A percentile compares a stretch with the other conserved stretches of the same genome.
These are phyloP conservation scores for Campaea margaritaria DNA, from an alignment of 2,888 invertebrate genomes.

Conservation along the genomic window DNA sequence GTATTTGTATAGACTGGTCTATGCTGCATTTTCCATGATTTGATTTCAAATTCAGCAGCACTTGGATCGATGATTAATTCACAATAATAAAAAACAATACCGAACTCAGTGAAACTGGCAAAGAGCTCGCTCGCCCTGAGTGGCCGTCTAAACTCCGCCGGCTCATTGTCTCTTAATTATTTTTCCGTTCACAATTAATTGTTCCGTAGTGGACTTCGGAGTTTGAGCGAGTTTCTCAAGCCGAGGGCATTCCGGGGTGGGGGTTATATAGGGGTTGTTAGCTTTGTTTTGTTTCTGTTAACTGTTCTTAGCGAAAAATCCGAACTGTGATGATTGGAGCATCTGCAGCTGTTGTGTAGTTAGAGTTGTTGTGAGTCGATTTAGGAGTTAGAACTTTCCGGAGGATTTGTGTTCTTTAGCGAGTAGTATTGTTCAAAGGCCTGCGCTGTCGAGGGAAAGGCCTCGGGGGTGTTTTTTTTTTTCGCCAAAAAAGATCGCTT, in stretches of 20 bases:
- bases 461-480: no score
- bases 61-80: no score
- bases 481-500: no score
- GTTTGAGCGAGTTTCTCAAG: slow-evolving; percentile 4
- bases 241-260: background rate
- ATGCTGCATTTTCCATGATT: no score
- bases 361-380: background rate
- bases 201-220: slow-evolving; percentile 27
- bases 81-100: background rate
- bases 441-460: no score
- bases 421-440: no score
- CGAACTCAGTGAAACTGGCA: background rate
- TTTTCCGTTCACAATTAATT: slow-evolving; percentile 41
- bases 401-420: no score
- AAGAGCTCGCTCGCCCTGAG: background rate
- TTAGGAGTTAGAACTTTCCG: no score
- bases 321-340: background rate
- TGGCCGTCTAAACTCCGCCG: slow-evolving; percentile 6
- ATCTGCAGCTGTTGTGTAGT: no score
- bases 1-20: no score
- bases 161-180: slow-evolving; percentile 41
- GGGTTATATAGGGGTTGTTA: slow-evolving; percentile 6
- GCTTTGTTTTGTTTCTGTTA: slow-evolving; percentile 18
- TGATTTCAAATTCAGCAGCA: no score
- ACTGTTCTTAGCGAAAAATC: slow-evolving; percentile 1